Conservation (phyloP, 2,888 invertebrate genomes). For the Bombylius discolor region DNA sequence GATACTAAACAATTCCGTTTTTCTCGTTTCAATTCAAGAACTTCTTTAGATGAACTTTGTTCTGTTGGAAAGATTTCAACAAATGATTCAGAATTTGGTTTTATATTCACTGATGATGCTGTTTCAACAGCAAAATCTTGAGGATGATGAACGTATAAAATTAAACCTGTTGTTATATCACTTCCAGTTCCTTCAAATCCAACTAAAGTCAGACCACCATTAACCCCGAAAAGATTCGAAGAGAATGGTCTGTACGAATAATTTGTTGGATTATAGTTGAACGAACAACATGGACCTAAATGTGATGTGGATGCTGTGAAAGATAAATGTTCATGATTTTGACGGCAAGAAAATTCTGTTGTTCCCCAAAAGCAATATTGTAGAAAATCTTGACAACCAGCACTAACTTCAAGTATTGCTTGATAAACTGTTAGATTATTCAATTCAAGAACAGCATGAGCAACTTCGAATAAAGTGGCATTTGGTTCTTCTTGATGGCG, state of each 20-base stretch:
- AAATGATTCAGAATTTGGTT: slow-evolving; percentile 31
- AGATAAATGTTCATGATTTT: slow-evolving; percentile 27
- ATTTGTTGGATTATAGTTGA: slow-evolving; percentile 34
- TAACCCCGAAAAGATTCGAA: slow-evolving; percentile 31
- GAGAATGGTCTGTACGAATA: slow-evolving; percentile 29
- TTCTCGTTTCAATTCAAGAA: slow-evolving; percentile 26
- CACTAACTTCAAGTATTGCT: slow-evolving; percentile 28
- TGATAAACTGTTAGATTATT: slow-evolving; percentile 30
- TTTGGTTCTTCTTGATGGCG: slow-evolving; percentile 23
- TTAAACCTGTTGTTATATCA: slow-evolving; percentile 30
- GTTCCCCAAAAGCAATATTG: slow-evolving; percentile 33
- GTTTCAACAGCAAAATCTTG: slow-evolving; percentile 32
- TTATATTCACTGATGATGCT: slow-evolving; percentile 29
- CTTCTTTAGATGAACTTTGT: slow-evolving; percentile 28
- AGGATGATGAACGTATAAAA: slow-evolving; percentile 33
- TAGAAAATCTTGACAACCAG: slow-evolving; percentile 30
- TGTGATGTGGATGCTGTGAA: slow-evolving; percentile 31
- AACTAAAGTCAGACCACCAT: slow-evolving; percentile 29
- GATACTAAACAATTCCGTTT: slow-evolving; percentile 33
- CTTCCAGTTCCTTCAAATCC: slow-evolving; percentile 31
- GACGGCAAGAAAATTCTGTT: slow-evolving; percentile 28
- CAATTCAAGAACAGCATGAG: slow-evolving; percentile 24
- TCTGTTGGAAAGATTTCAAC: slow-evolving; percentile 32
- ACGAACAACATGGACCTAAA: slow-evolving; percentile 33
- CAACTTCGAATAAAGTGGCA: slow-evolving; percentile 19